Evolutionary conservation across 2,797 vertebrate genomes (phyloP).

Genomic region (Spondyliosoma cantharus): DNA sequence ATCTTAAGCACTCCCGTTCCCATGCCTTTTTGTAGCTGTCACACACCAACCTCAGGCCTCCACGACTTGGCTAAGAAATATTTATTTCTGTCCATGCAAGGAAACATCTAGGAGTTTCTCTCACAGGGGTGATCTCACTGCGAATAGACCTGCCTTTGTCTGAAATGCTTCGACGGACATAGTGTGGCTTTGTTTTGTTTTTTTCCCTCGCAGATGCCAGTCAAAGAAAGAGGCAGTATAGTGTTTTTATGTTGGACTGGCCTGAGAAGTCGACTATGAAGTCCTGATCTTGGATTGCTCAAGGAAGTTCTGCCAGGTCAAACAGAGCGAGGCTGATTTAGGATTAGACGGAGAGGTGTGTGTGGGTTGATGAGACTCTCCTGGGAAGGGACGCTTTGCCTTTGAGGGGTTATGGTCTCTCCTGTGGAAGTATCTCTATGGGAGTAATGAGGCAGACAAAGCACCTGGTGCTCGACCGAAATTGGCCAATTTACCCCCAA

Average conservation of each 20-base stretch:
- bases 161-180: slow-evolving; percentile 32
- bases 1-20: slow-evolving; percentile 21
- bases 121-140: slow-evolving; percentile 54
- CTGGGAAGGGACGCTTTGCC: slow-evolving; percentile 20
- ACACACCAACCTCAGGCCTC: slow-evolving; percentile 48
- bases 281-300: slow-evolving; percentile 26
- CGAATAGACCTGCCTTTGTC: slow-evolving; percentile 65
- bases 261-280: slow-evolving; percentile 15
- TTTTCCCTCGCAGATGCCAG: slow-evolving; percentile 37
- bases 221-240: slow-evolving; percentile 20
- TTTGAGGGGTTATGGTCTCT: slow-evolving; percentile 65
- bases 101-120: slow-evolving; percentile 48
- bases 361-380: slow-evolving; percentile 27
- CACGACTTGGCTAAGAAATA: slow-evolving; percentile 32
- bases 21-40: slow-evolving; percentile 36
- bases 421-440: slow-evolving; percentile 51
- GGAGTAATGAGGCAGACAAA: slow-evolving; percentile 73
- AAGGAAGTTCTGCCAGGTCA: slow-evolving; percentile 28
- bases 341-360: slow-evolving; percentile 3
- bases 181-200: slow-evolving; percentile 60
- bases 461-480: slow-evolving; percentile 81
- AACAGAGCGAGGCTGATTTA: slow-evolving; percentile 36
- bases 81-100: slow-evolving; percentile 54
- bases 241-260: slow-evolving; percentile 28
- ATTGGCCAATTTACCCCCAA: slow-evolving; percentile 57